phyloP scores from a whole-genome alignment of 2,888 invertebrate genomes.

The Mantis religiosa region DNA sequence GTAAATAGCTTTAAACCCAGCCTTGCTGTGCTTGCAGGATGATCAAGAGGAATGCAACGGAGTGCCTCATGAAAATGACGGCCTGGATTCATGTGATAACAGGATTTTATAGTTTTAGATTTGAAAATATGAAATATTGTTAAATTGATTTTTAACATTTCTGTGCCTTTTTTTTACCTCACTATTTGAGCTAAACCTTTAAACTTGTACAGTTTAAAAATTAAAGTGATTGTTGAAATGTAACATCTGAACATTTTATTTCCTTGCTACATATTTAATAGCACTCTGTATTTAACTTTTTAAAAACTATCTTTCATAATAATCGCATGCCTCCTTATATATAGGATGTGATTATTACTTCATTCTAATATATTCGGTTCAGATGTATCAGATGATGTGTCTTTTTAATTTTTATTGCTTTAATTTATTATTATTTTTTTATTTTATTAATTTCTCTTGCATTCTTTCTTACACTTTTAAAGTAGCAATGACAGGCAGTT shows the following conservation, averaged over 20 bases:
- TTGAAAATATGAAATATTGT: background rate
- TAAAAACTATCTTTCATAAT: too few relatives aligned
- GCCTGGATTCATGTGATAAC: background rate
- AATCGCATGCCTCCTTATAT: too few relatives aligned
- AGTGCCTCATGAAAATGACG: conserved; percentile 1
- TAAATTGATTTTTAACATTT: background rate
- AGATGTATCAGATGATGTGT: too few relatives aligned
- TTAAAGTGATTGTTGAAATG: background rate
- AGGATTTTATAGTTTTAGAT: background rate
- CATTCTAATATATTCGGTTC: too few relatives aligned
- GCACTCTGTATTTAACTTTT: too few relatives aligned
- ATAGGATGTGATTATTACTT: too few relatives aligned
- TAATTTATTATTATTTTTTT: too few relatives aligned
- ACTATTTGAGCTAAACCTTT: background rate
- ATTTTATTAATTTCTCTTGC: too few relatives aligned
- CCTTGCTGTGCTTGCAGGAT: background rate
- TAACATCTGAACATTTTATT: background rate
- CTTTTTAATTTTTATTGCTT: too few relatives aligned
- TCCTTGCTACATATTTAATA: background rate
- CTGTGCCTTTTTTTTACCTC: background rate
- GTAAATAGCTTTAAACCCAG: background rate
- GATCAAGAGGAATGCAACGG: background rate
- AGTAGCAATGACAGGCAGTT: too few relatives aligned
- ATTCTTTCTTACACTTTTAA: too few relatives aligned
- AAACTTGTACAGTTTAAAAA: background rate